Conservation (phyloP, 2,113 vertebrate genomes). For the Amblyornis subalaris region DNA sequence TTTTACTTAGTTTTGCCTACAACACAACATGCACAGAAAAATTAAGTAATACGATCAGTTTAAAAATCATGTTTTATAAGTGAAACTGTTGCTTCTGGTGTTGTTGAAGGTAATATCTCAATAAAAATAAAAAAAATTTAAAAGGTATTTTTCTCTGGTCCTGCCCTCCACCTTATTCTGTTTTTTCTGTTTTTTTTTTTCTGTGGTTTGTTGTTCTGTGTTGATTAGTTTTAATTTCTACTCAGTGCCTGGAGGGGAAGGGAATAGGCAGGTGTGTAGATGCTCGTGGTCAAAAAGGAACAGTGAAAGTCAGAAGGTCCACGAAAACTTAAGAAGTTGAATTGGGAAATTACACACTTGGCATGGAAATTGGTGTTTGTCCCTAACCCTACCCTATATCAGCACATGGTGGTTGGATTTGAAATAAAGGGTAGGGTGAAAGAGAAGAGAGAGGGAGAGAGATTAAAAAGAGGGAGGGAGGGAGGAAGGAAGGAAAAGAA, state of each 20-base stretch:
- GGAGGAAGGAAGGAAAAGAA: not conserved
- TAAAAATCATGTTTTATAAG: not conserved
- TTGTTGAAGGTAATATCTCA: not conserved
- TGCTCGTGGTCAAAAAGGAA: not conserved
- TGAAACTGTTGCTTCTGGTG: not conserved
- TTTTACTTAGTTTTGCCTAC: not conserved
- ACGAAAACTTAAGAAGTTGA: rapidly evolving
- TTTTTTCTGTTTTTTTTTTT: too few species aligned
- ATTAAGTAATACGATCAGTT: not conserved
- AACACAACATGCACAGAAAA: not conserved
- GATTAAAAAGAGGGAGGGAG: not conserved
- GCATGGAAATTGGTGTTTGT: not conserved
- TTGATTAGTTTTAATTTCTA: not conserved
- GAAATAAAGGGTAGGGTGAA: not conserved
- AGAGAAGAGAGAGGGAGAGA: not conserved
- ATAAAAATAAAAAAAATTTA: not conserved
- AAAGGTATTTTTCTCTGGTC: not conserved
- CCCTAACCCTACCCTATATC: not conserved
- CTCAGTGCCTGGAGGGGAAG: not conserved
- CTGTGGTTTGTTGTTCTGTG: not conserved
- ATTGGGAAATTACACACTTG: not conserved
- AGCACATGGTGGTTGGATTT: not conserved
- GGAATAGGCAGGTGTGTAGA: not conserved
- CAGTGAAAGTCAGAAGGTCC: not conserved
- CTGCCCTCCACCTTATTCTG: not conserved